Conservation (phyloP, 2,888 invertebrate species). For the Watsonalla binaria region DNA sequence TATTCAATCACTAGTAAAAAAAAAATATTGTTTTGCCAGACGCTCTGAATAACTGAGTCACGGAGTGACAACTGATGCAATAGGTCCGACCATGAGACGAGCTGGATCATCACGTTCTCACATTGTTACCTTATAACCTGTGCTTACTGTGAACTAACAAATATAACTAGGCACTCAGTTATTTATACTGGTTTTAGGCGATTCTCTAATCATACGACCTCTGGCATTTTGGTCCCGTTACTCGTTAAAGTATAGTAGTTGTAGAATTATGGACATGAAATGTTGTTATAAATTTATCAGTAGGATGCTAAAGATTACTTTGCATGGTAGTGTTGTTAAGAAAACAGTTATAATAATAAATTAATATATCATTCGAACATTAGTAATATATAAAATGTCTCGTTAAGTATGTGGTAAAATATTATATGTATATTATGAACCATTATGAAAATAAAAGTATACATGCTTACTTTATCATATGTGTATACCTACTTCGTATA, state of each 20-base stretch:
- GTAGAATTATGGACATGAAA: constrained; percentile 61
- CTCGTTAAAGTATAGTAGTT: constrained; percentile 19
- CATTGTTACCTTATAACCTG: too few relatives aligned
- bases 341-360: constrained; percentile 45
- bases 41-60: too few relatives aligned
- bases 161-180: too few relatives aligned
- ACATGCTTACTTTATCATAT: constrained; percentile 46
- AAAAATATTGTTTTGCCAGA: too few relatives aligned
- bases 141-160: too few relatives aligned
- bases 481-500: constrained; percentile 37
- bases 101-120: too few relatives aligned
- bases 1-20: too few relatives aligned
- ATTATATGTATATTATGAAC: constrained; percentile 67
- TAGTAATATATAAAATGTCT: constrained; percentile 45
- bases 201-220: not conserved
- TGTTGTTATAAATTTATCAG: constrained; percentile 58
- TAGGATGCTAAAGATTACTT: constrained; percentile 63
- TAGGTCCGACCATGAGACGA: too few relatives aligned
- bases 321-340: constrained; percentile 67
- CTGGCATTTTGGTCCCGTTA: not conserved
- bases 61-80: too few relatives aligned
- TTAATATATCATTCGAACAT: constrained; percentile 53
- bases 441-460: constrained; percentile 36
- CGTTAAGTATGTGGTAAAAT: constrained; percentile 54
- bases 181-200: too few relatives aligned